Percentiles rank a stretch among this genome's conserved stretches.
phyloP scores from a whole-genome alignment of 2,888 invertebrate species.

The Teleogryllus oceanicus region DNA sequence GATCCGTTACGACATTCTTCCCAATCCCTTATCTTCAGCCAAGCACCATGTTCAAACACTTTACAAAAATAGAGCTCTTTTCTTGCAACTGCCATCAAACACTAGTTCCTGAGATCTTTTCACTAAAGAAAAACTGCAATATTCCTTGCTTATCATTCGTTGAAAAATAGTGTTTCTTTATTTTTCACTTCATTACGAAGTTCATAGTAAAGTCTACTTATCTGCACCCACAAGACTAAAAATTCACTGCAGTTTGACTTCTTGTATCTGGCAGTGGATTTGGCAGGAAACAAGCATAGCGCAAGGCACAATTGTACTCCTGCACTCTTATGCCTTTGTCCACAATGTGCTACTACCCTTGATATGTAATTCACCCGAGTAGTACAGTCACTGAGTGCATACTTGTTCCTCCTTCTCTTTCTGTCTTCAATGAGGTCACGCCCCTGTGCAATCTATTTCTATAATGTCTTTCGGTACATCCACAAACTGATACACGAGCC shows the following conservation, averaged over 20 bases:
- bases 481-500: conserved; percentile 98
- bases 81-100: conserved; percentile 27
- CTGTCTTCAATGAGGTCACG: conserved; percentile 54
- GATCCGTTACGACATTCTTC: conserved; percentile 24
- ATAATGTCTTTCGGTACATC: conserved; percentile 98
- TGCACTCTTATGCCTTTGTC: neutral
- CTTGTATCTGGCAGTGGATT: conserved; percentile 21
- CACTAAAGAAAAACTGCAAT: conserved; percentile 33
- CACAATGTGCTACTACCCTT: too few species aligned
- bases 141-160: conserved; percentile 30
- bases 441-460: conserved; percentile 92
- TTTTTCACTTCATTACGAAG: neutral
- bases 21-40: conserved; percentile 29
- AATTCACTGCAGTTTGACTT: neutral
- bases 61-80: conserved; percentile 37
- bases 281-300: conserved; percentile 20
- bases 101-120: conserved; percentile 37
- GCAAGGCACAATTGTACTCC: neutral
- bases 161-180: conserved; percentile 26
- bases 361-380: neutral
- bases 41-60: conserved; percentile 36
- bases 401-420: neutral
- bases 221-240: neutral
- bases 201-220: neutral
- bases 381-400: neutral